phyloP scores from a whole-genome alignment of 1,140 invertebrate genomes.

The Branchinecta lynchi region DNA sequence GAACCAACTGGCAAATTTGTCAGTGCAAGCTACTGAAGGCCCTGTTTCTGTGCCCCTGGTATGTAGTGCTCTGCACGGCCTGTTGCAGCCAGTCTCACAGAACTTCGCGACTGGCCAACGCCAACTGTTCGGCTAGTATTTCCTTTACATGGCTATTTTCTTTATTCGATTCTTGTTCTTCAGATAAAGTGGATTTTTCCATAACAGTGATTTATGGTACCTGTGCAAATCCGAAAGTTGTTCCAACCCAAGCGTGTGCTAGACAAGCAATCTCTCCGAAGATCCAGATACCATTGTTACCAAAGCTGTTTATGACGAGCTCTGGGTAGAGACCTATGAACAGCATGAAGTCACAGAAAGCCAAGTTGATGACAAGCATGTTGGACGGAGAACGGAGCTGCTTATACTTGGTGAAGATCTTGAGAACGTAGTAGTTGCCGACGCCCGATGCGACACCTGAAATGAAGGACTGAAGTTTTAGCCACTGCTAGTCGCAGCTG shows the following conservation, averaged over 20 bases:
- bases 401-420: slow-evolving; percentile 21
- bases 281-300: slow-evolving; percentile 21
- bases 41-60: too few relatives aligned
- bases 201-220: neutral
- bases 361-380: slow-evolving; percentile 33
- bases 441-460: slow-evolving; percentile 18
- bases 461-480: neutral
- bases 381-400: slow-evolving; percentile 32
- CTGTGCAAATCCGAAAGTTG: slow-evolving; percentile 14
- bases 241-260: slow-evolving; percentile 22
- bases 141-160: too few relatives aligned
- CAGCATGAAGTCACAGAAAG: slow-evolving; percentile 30
- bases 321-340: slow-evolving; percentile 24
- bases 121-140: too few relatives aligned
- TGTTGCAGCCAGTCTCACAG: too few relatives aligned
- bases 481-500: too few relatives aligned
- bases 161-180: too few relatives aligned
- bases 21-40: too few relatives aligned
- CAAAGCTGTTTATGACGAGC: slow-evolving; percentile 32
- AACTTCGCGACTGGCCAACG: too few relatives aligned
- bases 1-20: too few relatives aligned
- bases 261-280: slow-evolving; percentile 22
- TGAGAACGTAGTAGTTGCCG: slow-evolving; percentile 22
- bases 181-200: too few relatives aligned
- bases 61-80: too few relatives aligned